Evolutionary conservation across 2,888 invertebrate genomes (phyloP), one percentile per base, ranked within the genome.

Genomic region (Holacanthella duospinosa): DNA sequence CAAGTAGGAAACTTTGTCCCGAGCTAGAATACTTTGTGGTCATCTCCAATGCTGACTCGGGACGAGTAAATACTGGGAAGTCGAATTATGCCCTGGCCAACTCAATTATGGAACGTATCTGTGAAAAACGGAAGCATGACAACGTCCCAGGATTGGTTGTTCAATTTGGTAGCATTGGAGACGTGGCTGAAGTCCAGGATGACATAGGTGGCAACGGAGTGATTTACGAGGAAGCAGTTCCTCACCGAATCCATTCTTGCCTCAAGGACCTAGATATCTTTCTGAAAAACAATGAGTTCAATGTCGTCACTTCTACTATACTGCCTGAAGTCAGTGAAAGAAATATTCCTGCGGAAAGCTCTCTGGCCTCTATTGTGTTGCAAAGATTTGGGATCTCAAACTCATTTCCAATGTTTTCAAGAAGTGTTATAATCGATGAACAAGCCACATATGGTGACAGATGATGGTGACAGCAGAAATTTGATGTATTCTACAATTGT

Each of bases 161-260:
- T 43, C 82, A 83, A 74, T 83, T 82, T 82, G 83, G 82, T 62
- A 82, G 82, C 24, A 80, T 83, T 66, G 82, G 82, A 59, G 83
- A 83, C 73, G 81, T 80, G 3, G 83, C 82, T 55, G 77, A 82
- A 55, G 79, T 82, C 29, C 74, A 80, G 62, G 80, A 82, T 63
- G 78, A 77, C 36, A 79, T 82, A 78, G 82, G 80, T 16, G 76
- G 64, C 28, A 81, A 82, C 75, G 79, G 80, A 66, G 78, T 80
- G 16, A 79, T 80, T 6, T 77, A 83, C 61, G 83, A 82, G 61
- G 93, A 93, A 16, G 93, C 92, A 0, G 79, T 91, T 1, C 91
- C 90, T 65, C 94, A 94, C 76, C 83, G 85, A 70, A 88, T 94
- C 74, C 82, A 84, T 0, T 91, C 89, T 0, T 93, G 93, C 75